These are phyloP conservation scores for Catostomus latipinnis DNA, from an alignment of 2,797 vertebrate species.

Conservation along the genomic window DNA sequence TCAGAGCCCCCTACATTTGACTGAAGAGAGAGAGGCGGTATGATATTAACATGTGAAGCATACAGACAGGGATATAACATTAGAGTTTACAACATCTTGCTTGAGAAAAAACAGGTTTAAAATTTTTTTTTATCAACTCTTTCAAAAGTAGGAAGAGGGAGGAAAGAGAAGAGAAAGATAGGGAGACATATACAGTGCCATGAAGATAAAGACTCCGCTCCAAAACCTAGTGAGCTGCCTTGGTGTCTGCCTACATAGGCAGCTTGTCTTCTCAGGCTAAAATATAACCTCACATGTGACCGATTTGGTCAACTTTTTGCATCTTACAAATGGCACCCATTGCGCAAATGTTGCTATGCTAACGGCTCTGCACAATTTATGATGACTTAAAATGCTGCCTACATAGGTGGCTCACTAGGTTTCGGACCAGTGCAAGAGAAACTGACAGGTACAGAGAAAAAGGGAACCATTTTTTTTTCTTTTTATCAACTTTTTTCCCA, in stretches of 20 bases:
- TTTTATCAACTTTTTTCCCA: conserved; percentile 51
- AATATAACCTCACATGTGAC: too few relatives aligned
- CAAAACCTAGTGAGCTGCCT: too few relatives aligned
- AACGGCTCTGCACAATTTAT: too few relatives aligned
- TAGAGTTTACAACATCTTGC: conserved; percentile 89
- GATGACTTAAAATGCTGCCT: too few relatives aligned
- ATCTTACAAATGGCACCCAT: too few relatives aligned
- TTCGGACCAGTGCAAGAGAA: too few relatives aligned
- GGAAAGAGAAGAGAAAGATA: conserved; percentile 64
- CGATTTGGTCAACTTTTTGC: too few relatives aligned
- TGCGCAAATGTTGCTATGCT: too few relatives aligned
- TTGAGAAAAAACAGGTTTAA: conserved; percentile 78
- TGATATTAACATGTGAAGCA: conserved; percentile 84
- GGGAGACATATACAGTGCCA: conserved; percentile 75
- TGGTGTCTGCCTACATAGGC: too few relatives aligned
- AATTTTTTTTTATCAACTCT: conserved; percentile 59
- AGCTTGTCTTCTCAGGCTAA: too few relatives aligned
- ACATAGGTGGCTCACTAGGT: too few relatives aligned
- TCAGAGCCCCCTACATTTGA: conserved; percentile 5
- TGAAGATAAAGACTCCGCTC: conserved; percentile 44
- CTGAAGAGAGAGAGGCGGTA: conserved; percentile 65
- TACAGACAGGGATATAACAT: conserved; percentile 86
- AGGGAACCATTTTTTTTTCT: conserved; percentile 68
- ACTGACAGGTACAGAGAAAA: conserved; percentile 71
- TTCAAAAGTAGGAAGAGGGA: conserved; percentile 60